phyloP scores from a whole-genome alignment of 92 coral and sea anemone species.

The Palythoa grandis region DNA sequence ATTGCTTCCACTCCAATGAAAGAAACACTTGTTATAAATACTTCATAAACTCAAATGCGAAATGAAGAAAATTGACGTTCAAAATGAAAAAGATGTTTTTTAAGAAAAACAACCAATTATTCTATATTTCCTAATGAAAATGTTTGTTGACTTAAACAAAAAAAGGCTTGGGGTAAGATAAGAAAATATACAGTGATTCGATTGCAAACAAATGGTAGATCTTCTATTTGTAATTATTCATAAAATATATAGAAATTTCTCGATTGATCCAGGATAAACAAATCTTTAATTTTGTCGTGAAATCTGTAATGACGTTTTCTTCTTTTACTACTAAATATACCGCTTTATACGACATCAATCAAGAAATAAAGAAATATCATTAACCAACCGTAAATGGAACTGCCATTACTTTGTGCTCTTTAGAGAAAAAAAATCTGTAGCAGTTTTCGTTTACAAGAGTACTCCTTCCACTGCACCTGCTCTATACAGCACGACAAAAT shows the following conservation, averaged over 20 bases:
- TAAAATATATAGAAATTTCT: constrained; percentile 4
- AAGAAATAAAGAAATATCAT: background rate
- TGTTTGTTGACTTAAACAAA: background rate
- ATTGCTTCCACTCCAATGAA: background rate
- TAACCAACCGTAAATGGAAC: background rate
- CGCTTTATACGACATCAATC: background rate
- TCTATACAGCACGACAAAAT: background rate
- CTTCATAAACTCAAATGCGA: constrained; percentile 30
- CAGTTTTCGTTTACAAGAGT: too few relatives aligned
- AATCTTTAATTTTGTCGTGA: background rate
- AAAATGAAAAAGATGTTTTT: background rate
- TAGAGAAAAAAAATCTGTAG: background rate
- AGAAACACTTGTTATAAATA: background rate
- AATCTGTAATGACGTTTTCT: background rate
- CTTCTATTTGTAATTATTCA: constrained; percentile 22
- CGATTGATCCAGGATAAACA: background rate
- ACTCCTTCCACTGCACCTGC: constrained; percentile 1
- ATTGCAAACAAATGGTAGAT: background rate
- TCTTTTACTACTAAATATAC: background rate
- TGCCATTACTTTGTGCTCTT: background rate
- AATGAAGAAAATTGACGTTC: constrained; percentile 11
- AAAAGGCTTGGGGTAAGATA: background rate
- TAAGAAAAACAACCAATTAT: background rate
- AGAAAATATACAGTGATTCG: too few relatives aligned
- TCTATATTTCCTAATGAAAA: background rate